These are phyloP conservation scores for Parapristionchus giblindavisi DNA, from an alignment of 2,888 invertebrate genomes.

Conservation along the genomic window DNA sequence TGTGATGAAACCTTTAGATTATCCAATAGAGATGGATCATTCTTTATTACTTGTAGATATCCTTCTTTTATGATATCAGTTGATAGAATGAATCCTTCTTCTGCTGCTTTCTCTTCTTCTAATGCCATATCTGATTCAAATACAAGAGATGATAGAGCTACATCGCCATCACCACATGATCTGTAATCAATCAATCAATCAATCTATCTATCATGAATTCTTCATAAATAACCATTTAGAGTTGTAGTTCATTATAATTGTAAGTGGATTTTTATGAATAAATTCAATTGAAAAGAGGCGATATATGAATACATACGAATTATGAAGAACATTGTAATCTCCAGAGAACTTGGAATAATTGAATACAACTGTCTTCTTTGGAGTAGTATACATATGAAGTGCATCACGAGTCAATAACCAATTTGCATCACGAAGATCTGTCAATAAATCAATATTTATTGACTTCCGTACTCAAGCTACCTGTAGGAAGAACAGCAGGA, in stretches of 20 bases:
- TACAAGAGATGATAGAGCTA: slow-evolving; percentile 53
- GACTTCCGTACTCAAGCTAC: background rate
- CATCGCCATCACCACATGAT: slow-evolving; percentile 50
- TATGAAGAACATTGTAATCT: slow-evolving; percentile 75
- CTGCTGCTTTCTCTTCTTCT: slow-evolving; percentile 56
- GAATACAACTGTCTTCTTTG: slow-evolving; percentile 89
- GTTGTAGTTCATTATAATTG: too few relatives aligned
- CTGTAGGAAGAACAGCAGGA: slow-evolving; percentile 28
- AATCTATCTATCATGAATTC: too few relatives aligned
- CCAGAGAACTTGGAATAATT: slow-evolving; percentile 90
- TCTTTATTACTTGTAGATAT: slow-evolving; percentile 56
- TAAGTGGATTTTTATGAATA: too few relatives aligned
- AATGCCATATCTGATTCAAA: slow-evolving; percentile 65
- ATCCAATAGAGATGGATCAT: slow-evolving; percentile 58
- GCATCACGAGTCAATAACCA: slow-evolving; percentile 63
- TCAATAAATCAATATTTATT: too few relatives aligned
- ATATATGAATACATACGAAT: slow-evolving; percentile 21
- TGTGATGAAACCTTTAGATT: slow-evolving; percentile 57
- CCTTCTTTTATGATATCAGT: slow-evolving; percentile 55
- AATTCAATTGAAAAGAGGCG: too few relatives aligned
- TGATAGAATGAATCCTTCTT: slow-evolving; percentile 39
- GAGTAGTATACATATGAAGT: slow-evolving; percentile 55
- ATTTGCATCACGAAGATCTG: slow-evolving; percentile 55
- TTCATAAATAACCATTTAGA: too few relatives aligned
- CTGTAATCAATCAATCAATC: slow-evolving; percentile 36